Evolutionary conservation across 2,888 invertebrate genomes (phyloP).

Genomic region (Harpagoxenus sublaevis): DNA sequence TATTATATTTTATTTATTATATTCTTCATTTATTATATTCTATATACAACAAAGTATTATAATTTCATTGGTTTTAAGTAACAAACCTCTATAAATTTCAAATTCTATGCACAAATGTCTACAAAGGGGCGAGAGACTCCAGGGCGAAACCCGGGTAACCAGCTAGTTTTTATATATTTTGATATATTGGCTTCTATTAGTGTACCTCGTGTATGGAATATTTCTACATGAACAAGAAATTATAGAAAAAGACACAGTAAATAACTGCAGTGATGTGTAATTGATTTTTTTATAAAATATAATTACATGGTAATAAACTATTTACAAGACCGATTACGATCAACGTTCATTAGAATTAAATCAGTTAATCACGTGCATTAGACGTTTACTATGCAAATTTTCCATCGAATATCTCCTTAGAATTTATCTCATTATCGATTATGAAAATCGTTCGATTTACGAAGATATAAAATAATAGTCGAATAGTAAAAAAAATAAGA

Average conservation of each 20-base stretch:
- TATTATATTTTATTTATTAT: too few species aligned
- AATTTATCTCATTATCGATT: constrained; percentile 6
- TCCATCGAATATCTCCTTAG: neutral
- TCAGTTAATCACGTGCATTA: neutral
- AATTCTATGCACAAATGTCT: too few species aligned
- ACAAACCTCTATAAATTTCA: too few species aligned
- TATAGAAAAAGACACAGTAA: constrained; percentile 11
- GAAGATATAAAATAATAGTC: neutral
- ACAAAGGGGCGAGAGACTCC: too few species aligned
- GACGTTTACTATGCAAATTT: neutral
- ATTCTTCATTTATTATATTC: too few species aligned
- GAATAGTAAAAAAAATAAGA: neutral
- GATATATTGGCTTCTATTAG: neutral
- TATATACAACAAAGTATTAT: too few species aligned
- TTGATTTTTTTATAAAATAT: constrained; percentile 15
- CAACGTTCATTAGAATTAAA: constrained; percentile 29
- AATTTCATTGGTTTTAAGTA: too few species aligned
- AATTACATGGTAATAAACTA: constrained; percentile 22
- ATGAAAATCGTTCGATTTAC: neutral
- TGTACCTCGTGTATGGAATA: neutral
- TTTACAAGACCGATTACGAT: constrained; percentile 8
- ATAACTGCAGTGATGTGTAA: neutral
- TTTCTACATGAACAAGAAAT: neutral
- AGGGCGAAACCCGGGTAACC: too few species aligned
- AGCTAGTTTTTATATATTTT: neutral